Percentiles rank a stretch among this genome's conserved stretches.
phyloP scores from a whole-genome alignment of 2,113 vertebrate genomes.

The Xenopus tropicalis region DNA sequence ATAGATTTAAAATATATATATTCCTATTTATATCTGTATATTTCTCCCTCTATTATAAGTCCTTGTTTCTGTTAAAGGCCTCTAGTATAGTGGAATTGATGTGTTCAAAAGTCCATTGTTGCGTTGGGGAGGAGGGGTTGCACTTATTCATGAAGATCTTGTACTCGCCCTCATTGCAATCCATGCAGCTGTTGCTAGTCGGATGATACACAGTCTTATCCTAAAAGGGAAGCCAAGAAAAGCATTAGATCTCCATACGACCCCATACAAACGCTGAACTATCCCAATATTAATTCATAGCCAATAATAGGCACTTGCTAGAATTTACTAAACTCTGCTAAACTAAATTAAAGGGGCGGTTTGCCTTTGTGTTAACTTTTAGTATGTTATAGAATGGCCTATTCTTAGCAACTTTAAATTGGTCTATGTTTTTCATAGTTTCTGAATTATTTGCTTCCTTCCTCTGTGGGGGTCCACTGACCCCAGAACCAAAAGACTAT shows the following conservation, averaged over 20 bases:
- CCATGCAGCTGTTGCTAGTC: slow-evolving; percentile 79
- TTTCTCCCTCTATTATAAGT: slow-evolving; percentile 55
- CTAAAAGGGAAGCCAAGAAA: slow-evolving; percentile 54
- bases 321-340: too few relatives aligned
- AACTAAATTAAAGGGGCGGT: too few relatives aligned
- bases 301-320: too few relatives aligned
- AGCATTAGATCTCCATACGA: background rate
- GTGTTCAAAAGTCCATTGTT: slow-evolving; percentile 84
- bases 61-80: slow-evolving; percentile 70
- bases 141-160: slow-evolving; percentile 81
- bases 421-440: too few relatives aligned
- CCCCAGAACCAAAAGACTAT: too few relatives aligned
- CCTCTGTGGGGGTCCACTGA: too few relatives aligned
- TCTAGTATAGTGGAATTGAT: slow-evolving; percentile 77
- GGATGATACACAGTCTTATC: slow-evolving; percentile 81
- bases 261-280: too few relatives aligned
- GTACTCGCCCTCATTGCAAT: slow-evolving; percentile 70
- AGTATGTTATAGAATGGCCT: too few relatives aligned
- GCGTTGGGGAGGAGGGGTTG: slow-evolving; percentile 68
- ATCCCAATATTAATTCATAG: too few relatives aligned
- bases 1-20: slow-evolving; percentile 63
- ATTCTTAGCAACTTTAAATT: too few relatives aligned
- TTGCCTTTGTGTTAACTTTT: too few relatives aligned
- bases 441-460: too few relatives aligned
- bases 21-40: slow-evolving; percentile 44